Evolutionary conservation across 1,140 invertebrate species (phyloP).

Genomic region (Cryptotermes secundus): DNA sequence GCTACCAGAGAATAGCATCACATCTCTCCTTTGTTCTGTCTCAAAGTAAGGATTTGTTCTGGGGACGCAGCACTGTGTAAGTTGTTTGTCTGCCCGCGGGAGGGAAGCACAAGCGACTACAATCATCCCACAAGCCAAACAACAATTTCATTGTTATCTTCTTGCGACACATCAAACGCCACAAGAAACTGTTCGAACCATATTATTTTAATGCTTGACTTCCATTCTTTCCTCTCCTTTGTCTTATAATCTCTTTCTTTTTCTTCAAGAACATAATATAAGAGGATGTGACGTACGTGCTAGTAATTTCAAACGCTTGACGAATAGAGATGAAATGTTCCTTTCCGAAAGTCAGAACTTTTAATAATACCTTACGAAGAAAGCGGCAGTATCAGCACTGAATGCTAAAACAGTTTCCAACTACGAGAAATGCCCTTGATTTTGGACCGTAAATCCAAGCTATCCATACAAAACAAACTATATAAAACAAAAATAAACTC

Average conservation of each 20-base stretch:
- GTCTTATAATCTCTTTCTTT: not conserved
- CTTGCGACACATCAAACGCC: slow-evolving; percentile 13
- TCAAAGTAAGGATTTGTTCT: not conserved
- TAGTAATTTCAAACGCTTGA: not conserved
- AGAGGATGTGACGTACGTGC: not conserved
- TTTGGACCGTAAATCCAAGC: too few relatives aligned
- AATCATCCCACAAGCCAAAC: not conserved
- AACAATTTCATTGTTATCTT: slow-evolving; percentile 9
- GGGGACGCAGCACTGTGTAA: not conserved
- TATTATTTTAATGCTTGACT: not conserved
- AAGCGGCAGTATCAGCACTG: not conserved
- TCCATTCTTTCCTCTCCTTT: not conserved
- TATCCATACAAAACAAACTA: too few relatives aligned
- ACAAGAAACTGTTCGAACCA: not conserved
- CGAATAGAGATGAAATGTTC: not conserved
- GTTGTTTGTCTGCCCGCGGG: not conserved
- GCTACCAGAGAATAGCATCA: not conserved
- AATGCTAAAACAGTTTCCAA: not conserved
- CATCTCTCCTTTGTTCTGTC: not conserved
- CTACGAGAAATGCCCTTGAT: too few relatives aligned
- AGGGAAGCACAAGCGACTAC: not conserved
- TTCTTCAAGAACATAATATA: not conserved
- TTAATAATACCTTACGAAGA: not conserved
- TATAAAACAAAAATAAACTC: too few relatives aligned
- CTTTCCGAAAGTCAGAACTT: not conserved